Conservation (phyloP, 2,113 vertebrate genomes). For the Oreochromis tanganicae region DNA sequence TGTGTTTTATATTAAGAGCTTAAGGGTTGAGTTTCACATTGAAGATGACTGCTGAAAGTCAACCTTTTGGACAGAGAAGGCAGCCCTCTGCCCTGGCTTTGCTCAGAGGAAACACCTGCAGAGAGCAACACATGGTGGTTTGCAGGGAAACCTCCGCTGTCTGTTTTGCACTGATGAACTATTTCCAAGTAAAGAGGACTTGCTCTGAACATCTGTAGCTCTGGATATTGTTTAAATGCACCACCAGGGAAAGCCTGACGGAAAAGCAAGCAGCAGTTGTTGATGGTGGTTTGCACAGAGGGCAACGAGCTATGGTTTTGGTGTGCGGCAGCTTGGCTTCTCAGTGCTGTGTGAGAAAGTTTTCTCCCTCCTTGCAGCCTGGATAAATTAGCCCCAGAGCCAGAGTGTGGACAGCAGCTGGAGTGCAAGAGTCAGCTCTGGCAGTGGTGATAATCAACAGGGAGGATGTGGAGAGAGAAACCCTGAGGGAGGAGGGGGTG, state of each 20-base stretch:
- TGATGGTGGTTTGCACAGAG: slow-evolving; percentile 16
- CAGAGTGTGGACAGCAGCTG: slow-evolving; percentile 71
- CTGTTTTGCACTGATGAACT: slow-evolving; percentile 36
- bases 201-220: slow-evolving; percentile 11
- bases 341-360: slow-evolving; percentile 55
- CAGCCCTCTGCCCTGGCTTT: slow-evolving; percentile 19
- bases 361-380: slow-evolving; percentile 56
- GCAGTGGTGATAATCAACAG: slow-evolving; percentile 72
- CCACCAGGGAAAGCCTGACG: neutral
- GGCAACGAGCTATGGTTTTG: neutral
- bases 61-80: slow-evolving; percentile 20
- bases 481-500: slow-evolving; percentile 53
- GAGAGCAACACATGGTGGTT: slow-evolving; percentile 31
- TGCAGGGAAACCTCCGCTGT: neutral
- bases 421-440: slow-evolving; percentile 69
- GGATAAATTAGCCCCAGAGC: slow-evolving; percentile 70
- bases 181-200: slow-evolving; percentile 7
- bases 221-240: slow-evolving; percentile 44
- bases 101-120: slow-evolving; percentile 68
- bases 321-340: neutral
- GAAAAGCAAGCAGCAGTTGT: neutral
- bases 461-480: slow-evolving; percentile 72
- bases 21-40: slow-evolving; percentile 17
- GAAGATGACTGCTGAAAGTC: slow-evolving; percentile 36
- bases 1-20: slow-evolving; percentile 43